These are phyloP conservation scores for Caradrina clavipalpis DNA, from an alignment of 2,888 invertebrate species.

Conservation along the genomic window DNA sequence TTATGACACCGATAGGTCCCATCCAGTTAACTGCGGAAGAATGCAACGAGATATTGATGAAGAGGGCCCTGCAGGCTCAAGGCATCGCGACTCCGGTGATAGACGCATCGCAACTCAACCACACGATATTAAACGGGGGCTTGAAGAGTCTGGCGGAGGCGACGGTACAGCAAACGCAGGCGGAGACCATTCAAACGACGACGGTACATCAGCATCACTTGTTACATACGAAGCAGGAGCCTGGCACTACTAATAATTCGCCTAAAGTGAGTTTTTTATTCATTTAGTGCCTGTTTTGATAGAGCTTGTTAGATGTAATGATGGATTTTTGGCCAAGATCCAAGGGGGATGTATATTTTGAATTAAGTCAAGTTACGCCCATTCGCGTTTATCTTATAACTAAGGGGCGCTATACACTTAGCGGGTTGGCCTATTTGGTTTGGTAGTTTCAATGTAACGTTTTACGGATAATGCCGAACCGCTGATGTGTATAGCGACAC, in stretches of 20 bases:
- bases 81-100: conserved; percentile 89
- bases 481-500: too few relatives aligned
- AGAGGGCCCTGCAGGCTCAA: conserved; percentile 93
- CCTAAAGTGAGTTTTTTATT: conserved; percentile 78
- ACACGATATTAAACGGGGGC: conserved; percentile 84
- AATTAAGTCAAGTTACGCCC: too few relatives aligned
- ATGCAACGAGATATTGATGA: conserved; percentile 95
- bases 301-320: too few relatives aligned
- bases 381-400: too few relatives aligned
- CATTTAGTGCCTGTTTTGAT: too few relatives aligned
- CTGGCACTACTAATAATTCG: conserved; percentile 91
- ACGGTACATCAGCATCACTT: conserved; percentile 87
- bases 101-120: conserved; percentile 87
- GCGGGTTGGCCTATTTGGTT: too few relatives aligned
- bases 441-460: too few relatives aligned
- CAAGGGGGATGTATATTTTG: too few relatives aligned
- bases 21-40: conserved; percentile 94
- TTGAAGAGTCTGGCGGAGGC: conserved; percentile 85
- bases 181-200: conserved; percentile 80
- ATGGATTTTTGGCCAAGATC: too few relatives aligned
- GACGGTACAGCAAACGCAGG: conserved; percentile 78
- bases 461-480: too few relatives aligned
- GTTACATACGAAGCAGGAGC: conserved; percentile 90
- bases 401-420: too few relatives aligned
- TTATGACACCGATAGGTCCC: conserved; percentile 94